Evolutionary conservation across 2,797 vertebrate species (phyloP).

Genomic region (Amniataba percoides): DNA sequence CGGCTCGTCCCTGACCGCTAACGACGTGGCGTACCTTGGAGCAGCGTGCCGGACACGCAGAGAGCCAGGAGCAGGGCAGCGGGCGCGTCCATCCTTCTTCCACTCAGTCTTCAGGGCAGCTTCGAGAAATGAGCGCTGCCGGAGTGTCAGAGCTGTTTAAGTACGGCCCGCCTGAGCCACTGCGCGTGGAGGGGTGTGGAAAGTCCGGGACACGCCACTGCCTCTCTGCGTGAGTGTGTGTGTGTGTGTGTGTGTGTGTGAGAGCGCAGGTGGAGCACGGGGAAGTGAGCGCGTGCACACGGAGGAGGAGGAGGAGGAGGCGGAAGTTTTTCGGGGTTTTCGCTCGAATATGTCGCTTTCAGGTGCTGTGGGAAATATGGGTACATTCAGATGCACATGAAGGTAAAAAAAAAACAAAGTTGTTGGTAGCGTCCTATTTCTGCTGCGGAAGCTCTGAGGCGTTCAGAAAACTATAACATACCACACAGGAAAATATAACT

Average conservation of each 20-base stretch:
- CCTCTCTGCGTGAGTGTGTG: too few relatives aligned
- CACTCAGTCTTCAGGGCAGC: not conserved
- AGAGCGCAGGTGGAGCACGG: slow-evolving; percentile 43
- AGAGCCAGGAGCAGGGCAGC: slow-evolving; percentile 38
- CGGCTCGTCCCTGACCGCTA: not conserved
- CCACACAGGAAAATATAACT: too few relatives aligned
- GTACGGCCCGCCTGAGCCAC: not conserved
- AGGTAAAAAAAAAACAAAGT: not conserved
- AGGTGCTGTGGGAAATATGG: slow-evolving; percentile 15
- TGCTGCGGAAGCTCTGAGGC: not conserved
- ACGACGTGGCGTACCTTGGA: slow-evolving; percentile 52
- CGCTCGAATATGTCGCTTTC: not conserved
- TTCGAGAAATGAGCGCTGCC: not conserved
- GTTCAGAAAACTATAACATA: too few relatives aligned
- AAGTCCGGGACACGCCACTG: slow-evolving; percentile 47
- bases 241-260: too few relatives aligned
- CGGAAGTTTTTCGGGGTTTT: slow-evolving; percentile 5
- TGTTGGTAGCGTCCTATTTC: not conserved
- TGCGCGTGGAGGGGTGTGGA: not conserved
- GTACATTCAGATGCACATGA: not conserved
- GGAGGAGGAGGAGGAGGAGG: too few relatives aligned
- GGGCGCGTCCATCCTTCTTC: slow-evolving; percentile 45
- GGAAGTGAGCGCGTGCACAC: too few relatives aligned
- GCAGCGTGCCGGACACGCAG: slow-evolving; percentile 32
- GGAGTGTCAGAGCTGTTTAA: not conserved